Evolutionary conservation across 2,113 vertebrate genomes (phyloP).

Genomic region (Campylomormyrus numenius): DNA sequence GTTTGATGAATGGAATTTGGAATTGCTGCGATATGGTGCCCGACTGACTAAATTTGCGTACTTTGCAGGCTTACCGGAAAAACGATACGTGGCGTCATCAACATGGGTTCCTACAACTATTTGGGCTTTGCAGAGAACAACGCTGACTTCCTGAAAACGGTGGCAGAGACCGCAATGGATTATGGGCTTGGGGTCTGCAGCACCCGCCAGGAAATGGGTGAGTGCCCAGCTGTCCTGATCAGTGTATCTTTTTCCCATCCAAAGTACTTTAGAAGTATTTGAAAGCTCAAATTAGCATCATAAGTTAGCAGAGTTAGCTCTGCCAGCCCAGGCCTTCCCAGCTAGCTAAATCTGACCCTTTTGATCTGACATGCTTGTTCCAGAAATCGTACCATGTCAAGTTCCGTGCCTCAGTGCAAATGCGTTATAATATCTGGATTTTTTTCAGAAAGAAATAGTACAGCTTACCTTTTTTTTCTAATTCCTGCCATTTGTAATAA

Average conservation of each 20-base stretch:
- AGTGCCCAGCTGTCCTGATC: conserved; percentile 34
- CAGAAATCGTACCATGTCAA: background rate
- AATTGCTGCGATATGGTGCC: background rate
- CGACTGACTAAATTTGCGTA: conserved; percentile 14
- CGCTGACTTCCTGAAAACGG: conserved; percentile 69
- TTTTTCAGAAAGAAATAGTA: conserved; percentile 20
- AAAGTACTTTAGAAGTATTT: background rate
- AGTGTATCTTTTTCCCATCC: background rate
- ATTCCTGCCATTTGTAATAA: background rate
- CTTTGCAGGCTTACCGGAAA: conserved; percentile 75
- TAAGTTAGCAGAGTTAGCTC: background rate
- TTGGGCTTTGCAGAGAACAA: conserved; percentile 80
- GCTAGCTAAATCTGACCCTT: background rate
- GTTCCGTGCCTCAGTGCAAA: background rate
- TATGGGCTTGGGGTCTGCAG: conserved; percentile 79
- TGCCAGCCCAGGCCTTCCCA: background rate
- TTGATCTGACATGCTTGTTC: background rate
- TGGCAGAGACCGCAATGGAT: conserved; percentile 55
- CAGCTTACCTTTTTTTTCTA: background rate
- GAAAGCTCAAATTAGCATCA: background rate
- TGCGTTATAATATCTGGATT: background rate
- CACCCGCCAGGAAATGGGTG: conserved; percentile 84
- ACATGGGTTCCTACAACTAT: conserved; percentile 94
- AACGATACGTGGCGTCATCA: conserved; percentile 76
- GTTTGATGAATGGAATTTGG: background rate